These are phyloP conservation scores for Schmidtea mediterranea DNA, from an alignment of 1,140 invertebrate genomes.

Conservation along the genomic window DNA sequence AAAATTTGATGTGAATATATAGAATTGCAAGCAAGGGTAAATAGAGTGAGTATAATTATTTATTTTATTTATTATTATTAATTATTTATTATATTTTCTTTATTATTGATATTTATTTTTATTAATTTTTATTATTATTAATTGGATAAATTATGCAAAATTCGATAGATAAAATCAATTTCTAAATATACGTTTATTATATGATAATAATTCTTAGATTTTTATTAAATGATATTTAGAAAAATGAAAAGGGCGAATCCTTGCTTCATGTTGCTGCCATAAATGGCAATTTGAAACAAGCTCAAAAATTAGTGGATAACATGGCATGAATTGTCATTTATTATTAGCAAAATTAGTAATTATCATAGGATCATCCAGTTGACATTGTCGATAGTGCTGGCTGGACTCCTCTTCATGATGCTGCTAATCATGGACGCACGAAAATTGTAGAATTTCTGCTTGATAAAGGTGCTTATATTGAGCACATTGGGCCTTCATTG, in stretches of 20 bases:
- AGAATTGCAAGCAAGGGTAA: too few relatives aligned
- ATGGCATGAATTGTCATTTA: background rate
- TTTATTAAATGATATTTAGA: background rate
- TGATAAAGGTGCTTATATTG: background rate
- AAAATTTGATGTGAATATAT: too few relatives aligned
- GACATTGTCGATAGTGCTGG: background rate
- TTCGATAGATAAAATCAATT: too few relatives aligned
- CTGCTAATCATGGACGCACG: background rate
- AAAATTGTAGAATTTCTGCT: background rate
- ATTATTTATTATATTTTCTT: too few relatives aligned
- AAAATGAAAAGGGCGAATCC: background rate
- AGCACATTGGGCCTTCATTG: background rate
- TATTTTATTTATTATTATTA: too few relatives aligned
- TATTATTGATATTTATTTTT: too few relatives aligned
- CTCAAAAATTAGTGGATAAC: background rate
- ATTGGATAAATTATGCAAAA: too few relatives aligned
- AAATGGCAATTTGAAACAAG: background rate
- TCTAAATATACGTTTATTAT: too few relatives aligned
- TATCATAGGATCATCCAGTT: conserved; percentile 2
- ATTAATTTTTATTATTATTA: too few relatives aligned
- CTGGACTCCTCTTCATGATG: conserved; percentile 1
- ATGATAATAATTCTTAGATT: too few relatives aligned
- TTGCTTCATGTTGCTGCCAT: conserved; percentile 2
- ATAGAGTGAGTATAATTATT: too few relatives aligned
- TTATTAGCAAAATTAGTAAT: too few relatives aligned